Base-by-base conservation (phyloP, 2,113 vertebrate genomes). In the Chunga burmeisteri region DNA sequence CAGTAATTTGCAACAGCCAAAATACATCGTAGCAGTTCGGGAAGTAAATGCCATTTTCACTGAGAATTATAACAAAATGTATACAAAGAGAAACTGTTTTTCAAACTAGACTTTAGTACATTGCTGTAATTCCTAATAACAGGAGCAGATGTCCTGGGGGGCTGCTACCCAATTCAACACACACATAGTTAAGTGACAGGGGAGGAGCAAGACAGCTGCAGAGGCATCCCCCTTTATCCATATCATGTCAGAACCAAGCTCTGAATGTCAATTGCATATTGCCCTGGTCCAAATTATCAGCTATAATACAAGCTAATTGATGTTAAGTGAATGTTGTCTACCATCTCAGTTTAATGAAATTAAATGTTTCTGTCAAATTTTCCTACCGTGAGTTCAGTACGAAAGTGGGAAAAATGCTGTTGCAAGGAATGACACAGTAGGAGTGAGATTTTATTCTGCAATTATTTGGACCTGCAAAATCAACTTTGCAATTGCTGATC, bases 321-420 rank as follows among this genome's bases (percentile, higher is more conserved):
- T 94, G 93, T 94, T 85, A 97, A 95, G 67, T 91, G 49, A 86
- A 55, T 72, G 84, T 88, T 91, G 63, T 66, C 91, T 93, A 4
- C 53, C 9, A 2, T 10, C n/a, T 42, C 93, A 70, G 34, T 46
- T 81, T 93, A 44, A 84, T 55, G 81, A 81, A 88, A 95, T 95
- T 47, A 92, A 93, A 62, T 38, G 46, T 73, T 90, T 81, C 50
- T 42, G 71, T 81, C 13, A 4, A 32, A 42, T 79, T 88, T 92
- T 81, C 68, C 77, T 79, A 32, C 22, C 2, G 0, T 2, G 47
- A 63, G 15, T 58, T 72, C 84, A 58, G 49, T 12, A 56, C 4
- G 29, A 18, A 63, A 49, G 27, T 7, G 32, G 53, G 32, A 16
- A n/a, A 90, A 87, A 70, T n/a, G 68, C 52, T 21, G 17, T 27